A percentile compares a stretch with the other conserved stretches of the same genome.
Evolutionary conservation across 37 sponge, comb jelly and placozoan species (phyloP).

Genomic region (Oopsacas minuta): DNA sequence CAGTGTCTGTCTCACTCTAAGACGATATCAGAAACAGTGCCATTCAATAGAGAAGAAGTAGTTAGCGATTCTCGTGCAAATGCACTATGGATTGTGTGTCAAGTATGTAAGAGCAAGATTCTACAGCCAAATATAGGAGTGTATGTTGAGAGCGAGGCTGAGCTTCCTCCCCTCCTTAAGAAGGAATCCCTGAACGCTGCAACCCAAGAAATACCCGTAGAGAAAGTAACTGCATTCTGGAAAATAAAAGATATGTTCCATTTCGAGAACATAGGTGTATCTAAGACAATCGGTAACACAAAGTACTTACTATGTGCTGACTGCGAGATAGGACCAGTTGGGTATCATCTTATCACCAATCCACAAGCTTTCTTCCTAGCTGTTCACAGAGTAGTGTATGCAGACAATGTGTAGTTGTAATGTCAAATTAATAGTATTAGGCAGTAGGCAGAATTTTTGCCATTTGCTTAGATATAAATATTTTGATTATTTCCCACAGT

Average conservation of each 20-base stretch:
- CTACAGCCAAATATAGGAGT: conserved; percentile 7
- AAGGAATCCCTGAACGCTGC: not conserved
- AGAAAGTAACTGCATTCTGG: conserved; percentile 58
- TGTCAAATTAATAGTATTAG: too few relatives aligned
- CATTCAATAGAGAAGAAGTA: not conserved
- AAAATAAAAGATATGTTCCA: conserved; percentile 65
- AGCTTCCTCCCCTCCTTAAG: not conserved
- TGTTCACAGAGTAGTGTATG: conserved; percentile 64
- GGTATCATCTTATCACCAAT: conserved; percentile 55
- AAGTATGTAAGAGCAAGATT: not conserved
- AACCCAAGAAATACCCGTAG: conserved; percentile 28
- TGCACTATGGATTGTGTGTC: not conserved
- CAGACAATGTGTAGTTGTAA: not conserved
- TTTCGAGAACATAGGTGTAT: conserved; percentile 97
- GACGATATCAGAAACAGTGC: not conserved
- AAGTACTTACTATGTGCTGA: conserved; percentile 92
- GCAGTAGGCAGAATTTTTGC: too few relatives aligned
- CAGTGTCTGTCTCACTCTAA: conserved; percentile 15
- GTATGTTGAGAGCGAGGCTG: not conserved
- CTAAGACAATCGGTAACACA: conserved; percentile 46
- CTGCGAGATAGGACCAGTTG: conserved; percentile 96
- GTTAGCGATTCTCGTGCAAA: not conserved
- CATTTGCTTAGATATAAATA: too few relatives aligned
- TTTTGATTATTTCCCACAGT: too few relatives aligned
- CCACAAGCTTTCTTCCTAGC: conserved; percentile 58